Evolutionary conservation across 2,797 vertebrate species (phyloP), one percentile per base, ranked within the genome.

Genomic region (Anguilla anguilla): DNA sequence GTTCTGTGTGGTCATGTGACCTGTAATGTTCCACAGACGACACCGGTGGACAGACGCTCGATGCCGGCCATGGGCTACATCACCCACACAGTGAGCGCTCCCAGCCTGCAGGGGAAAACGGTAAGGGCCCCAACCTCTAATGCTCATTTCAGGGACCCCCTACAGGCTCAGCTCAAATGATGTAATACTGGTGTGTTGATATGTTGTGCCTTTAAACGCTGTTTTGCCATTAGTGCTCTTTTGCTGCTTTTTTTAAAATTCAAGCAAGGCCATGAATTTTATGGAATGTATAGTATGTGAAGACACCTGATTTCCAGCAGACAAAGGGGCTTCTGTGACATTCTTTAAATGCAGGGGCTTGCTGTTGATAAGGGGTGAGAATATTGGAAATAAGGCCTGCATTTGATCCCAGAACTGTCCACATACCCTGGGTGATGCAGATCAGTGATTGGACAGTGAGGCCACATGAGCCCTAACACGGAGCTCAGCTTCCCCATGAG

Each of bases 81-180:
- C 97, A 99, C 98, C 0, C 99, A 99, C 93, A 99, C 99, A 0
- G 99, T 99, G 95, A 99, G 99, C 5, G 98, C 98, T 15, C 99
- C 98, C 88, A 99, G 98, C 94, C 92, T 99, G 92, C 98, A 99
- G 2, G 98, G 99, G 67, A 99, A 99, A 96, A 99, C 99, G 97
- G 99, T 99, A 97, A 92, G 96, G 89, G 59, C 79, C 69, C 83
- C 87, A 74, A 35, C 88, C 55, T 15, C 22, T 39, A 49, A 43
- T 51, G 43, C 11, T 28, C 81, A 31, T 53, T 5, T 83, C 39
- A 53, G 51, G 0, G 25, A 0, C 39, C 25, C 31, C 6, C 13
- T n/a, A 19, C 5, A 9, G 31, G 10, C 25, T 9, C 46, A 49
- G 79, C 7, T 11, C 15, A 79, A 79, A 22, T 7, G 22, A 10